Conservation (phyloP, 2,113 vertebrate genomes). For the Psittacus erithacus region DNA sequence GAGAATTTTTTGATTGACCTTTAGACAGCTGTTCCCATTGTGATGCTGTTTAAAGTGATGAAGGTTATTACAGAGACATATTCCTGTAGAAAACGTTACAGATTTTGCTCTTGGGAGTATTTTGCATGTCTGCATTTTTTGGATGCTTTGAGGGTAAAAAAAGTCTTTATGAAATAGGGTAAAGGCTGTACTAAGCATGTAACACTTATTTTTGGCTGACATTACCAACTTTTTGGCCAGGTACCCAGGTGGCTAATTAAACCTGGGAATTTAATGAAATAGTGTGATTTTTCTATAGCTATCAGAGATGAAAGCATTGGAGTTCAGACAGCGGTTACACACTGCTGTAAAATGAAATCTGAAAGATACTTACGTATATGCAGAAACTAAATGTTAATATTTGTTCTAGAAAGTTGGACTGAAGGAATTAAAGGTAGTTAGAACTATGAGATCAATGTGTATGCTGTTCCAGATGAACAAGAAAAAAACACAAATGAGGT, state of each 20-base stretch:
- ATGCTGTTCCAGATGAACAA: background rate
- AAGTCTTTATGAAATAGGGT: background rate
- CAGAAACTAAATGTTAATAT: background rate
- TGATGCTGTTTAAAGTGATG: background rate
- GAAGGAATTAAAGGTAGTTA: background rate
- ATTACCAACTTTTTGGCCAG: slow-evolving; percentile 14
- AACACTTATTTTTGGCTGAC: slow-evolving; percentile 45
- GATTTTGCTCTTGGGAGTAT: slow-evolving; percentile 37
- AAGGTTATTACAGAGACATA: slow-evolving; percentile 14
- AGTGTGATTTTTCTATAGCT: background rate
- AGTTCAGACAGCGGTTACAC: background rate
- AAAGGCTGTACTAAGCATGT: slow-evolving; percentile 7
- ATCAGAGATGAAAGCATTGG: background rate
- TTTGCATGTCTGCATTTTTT: slow-evolving; percentile 47
- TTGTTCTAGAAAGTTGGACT: background rate
- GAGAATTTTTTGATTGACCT: background rate
- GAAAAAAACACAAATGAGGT: background rate
- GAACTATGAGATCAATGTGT: background rate
- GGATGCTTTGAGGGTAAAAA: background rate
- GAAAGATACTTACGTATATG: background rate
- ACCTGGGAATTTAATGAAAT: slow-evolving; percentile 24
- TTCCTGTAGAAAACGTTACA: slow-evolving; percentile 31
- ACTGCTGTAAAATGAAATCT: background rate
- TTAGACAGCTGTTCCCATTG: background rate
- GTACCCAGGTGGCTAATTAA: slow-evolving; percentile 35